Conservation (phyloP, 2,113 vertebrate genomes). For the Anguilla japonica region DNA sequence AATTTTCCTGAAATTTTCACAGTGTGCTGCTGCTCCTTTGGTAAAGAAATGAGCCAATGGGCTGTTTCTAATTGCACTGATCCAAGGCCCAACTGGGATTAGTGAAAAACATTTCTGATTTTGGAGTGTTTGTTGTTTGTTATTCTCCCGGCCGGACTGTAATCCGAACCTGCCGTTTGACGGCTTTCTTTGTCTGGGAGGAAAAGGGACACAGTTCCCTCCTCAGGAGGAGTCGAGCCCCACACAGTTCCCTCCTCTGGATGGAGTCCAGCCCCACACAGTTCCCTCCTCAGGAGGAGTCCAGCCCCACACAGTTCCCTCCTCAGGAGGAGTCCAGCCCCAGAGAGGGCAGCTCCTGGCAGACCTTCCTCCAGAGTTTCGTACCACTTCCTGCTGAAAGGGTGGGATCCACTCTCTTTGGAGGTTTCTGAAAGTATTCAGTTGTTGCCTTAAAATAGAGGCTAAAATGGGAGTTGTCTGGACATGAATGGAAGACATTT, state of each 20-base stretch:
- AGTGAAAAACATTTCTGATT: background rate
- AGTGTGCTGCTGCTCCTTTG: background rate
- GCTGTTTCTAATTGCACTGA: background rate
- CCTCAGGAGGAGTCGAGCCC: no score
- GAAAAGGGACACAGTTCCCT: background rate
- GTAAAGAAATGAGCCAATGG: background rate
- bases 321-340: background rate
- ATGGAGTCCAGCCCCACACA: background rate
- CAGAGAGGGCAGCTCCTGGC: background rate
- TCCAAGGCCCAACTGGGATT: background rate
- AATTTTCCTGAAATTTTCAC: background rate
- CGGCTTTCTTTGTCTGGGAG: background rate
- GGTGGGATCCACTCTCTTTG: conserved; percentile 15
- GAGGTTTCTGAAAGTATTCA: conserved; percentile 12
- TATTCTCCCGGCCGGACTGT: background rate
- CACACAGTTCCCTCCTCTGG: no score
- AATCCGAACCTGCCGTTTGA: background rate
- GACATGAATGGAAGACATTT: conserved; percentile 27
- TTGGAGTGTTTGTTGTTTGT: background rate
- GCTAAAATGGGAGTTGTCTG: conserved; percentile 24
- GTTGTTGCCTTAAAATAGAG: conserved; percentile 3
- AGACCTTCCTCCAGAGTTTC: background rate
- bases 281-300: background rate
- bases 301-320: no score
- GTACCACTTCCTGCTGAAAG: background rate